Conservation (phyloP, 2,113 vertebrate genomes). For the Neodon shergylaensis region DNA sequence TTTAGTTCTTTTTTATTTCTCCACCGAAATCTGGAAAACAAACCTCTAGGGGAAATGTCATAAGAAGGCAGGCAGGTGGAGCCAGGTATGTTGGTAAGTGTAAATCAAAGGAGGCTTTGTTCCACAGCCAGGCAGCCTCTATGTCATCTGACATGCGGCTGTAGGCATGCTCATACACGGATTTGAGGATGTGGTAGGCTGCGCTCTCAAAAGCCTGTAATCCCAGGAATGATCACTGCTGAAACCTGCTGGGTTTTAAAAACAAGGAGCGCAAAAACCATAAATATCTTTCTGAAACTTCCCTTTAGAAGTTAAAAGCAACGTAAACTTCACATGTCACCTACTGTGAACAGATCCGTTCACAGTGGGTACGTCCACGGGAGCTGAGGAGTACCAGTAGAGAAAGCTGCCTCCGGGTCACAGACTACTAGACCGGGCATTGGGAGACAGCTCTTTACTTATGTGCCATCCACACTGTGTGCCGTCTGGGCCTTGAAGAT, state of each 20-base stretch:
- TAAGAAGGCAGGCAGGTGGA: not conserved
- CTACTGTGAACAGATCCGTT: not conserved
- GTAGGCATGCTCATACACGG: not conserved
- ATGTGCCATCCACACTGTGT: not conserved
- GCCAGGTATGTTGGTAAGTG: not conserved
- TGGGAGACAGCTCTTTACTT: not conserved
- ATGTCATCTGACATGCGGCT: not conserved
- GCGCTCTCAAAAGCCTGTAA: not conserved
- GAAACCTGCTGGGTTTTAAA: slow-evolving; percentile 34
- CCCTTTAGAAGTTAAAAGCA: slow-evolving; percentile 38
- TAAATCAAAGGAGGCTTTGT: slow-evolving; percentile 8
- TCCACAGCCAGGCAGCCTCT: not conserved
- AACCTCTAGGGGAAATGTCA: slow-evolving; percentile 32
- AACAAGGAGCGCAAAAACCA: not conserved
- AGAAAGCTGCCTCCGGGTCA: not conserved
- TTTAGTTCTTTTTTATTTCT: slow-evolving; percentile 44
- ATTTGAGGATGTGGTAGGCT: not conserved
- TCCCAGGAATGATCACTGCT: slow-evolving; percentile 4
- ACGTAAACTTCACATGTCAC: not conserved
- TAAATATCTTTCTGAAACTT: slow-evolving; percentile 23
- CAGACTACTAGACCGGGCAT: not conserved
- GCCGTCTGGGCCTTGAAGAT: not conserved
- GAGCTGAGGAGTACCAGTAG: not conserved
- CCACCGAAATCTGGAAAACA: slow-evolving; percentile 51
- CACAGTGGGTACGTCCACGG: not conserved